A percentile compares a stretch with the other conserved stretches of the same genome.
Conservation (phyloP, 2,797 vertebrate species). For the Falco concolor region DNA sequence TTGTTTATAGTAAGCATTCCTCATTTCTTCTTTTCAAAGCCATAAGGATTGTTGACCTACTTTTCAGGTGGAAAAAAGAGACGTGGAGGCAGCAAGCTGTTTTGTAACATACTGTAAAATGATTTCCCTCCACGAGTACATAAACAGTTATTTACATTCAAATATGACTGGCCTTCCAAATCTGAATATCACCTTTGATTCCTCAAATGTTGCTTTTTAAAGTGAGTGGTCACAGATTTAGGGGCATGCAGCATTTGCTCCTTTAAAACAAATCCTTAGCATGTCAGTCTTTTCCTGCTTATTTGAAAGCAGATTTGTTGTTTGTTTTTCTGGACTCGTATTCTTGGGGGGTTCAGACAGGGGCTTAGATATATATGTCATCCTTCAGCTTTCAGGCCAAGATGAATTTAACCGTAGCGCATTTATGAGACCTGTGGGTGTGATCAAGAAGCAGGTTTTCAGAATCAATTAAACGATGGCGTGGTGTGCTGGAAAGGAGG, state of each 20-base stretch:
- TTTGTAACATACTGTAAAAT: constrained; percentile 15
- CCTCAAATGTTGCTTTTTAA: background rate
- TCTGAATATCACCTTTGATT: background rate
- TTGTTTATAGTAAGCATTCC: background rate
- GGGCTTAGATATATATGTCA: background rate
- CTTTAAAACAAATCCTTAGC: background rate
- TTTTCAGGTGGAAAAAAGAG: constrained; percentile 34
- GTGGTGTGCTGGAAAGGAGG: background rate
- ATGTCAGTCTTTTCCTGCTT: background rate
- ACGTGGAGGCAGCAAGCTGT: background rate
- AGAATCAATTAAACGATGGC: background rate
- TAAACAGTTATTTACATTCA: constrained; percentile 8
- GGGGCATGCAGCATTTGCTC: background rate
- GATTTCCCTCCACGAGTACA: background rate
- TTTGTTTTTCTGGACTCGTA: background rate
- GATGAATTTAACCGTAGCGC: background rate
- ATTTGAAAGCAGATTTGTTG: background rate
- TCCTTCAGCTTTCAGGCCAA: background rate
- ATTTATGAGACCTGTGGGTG: constrained; percentile 42
- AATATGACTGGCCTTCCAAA: background rate
- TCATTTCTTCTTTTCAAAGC: background rate
- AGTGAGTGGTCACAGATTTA: background rate
- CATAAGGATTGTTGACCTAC: constrained; percentile 39
- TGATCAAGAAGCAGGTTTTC: constrained; percentile 38
- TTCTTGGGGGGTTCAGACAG: background rate